A percentile compares a stretch with the other conserved stretches of the same genome.
Evolutionary conservation across 2,888 invertebrate species (phyloP).

Genomic region (Morpho helenor): DNA sequence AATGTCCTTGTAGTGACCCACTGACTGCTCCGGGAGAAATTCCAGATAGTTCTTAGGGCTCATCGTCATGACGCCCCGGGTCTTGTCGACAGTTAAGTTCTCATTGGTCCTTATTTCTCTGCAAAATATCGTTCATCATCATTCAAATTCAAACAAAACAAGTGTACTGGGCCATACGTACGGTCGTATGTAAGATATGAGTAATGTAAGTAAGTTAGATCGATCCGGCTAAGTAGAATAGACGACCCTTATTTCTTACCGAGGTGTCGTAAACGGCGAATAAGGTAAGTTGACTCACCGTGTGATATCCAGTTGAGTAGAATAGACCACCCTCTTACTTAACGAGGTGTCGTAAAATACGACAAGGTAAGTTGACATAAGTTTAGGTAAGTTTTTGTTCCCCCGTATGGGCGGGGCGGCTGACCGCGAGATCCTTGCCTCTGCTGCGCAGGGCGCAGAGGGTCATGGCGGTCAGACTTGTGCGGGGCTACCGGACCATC

Average conservation of each 20-base stretch:
- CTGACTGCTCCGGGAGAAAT: slow-evolving; percentile 82
- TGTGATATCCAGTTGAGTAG: no score
- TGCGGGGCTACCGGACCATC: no score
- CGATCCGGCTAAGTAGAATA: neutral
- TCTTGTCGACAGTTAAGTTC: slow-evolving; percentile 81
- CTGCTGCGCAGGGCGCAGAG: no score
- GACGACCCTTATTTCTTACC: neutral
- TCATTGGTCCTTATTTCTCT: slow-evolving; percentile 85
- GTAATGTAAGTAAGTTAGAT: no score
- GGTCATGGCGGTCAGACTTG: no score
- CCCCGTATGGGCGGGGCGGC: no score
- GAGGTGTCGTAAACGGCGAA: neutral
- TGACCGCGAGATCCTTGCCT: no score
- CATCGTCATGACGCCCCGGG: slow-evolving; percentile 83
- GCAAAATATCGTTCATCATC: slow-evolving; percentile 32
- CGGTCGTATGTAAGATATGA: neutral
- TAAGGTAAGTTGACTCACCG: no score
- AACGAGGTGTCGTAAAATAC: no score
- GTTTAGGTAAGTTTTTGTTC: no score
- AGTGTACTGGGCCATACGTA: neutral
- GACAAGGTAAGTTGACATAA: no score
- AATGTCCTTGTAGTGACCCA: slow-evolving; percentile 81
- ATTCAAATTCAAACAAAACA: neutral
- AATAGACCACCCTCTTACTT: no score
- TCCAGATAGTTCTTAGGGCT: slow-evolving; percentile 78